These are phyloP conservation scores for Lasioglossum albipes DNA, from an alignment of 1,140 invertebrate genomes.

Conservation along the genomic window DNA sequence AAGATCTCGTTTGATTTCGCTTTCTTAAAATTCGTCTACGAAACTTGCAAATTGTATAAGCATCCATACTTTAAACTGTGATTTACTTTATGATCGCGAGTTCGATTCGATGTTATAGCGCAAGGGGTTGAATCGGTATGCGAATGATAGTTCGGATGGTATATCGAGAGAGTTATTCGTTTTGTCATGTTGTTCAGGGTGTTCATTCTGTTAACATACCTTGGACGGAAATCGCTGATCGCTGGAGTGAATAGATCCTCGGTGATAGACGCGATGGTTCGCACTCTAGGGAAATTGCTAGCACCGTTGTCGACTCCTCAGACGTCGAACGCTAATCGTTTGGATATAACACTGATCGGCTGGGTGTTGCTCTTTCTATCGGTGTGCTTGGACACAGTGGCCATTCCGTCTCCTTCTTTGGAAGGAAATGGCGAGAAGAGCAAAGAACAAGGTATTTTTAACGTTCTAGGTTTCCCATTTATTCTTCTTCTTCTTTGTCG, in stretches of 20 bases:
- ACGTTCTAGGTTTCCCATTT: too few relatives aligned
- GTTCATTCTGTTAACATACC: slow-evolving; percentile 91
- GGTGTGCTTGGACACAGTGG: slow-evolving; percentile 85
- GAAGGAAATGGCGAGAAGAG: slow-evolving; percentile 75
- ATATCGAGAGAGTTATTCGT: not conserved
- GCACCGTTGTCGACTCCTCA: slow-evolving; percentile 79
- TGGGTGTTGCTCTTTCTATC: slow-evolving; percentile 90
- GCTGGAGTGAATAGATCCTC: slow-evolving; percentile 82
- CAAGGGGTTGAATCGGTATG: too few relatives aligned
- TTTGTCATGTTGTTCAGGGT: slow-evolving; percentile 82
- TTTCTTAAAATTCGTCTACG: too few relatives aligned
- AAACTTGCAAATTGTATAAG: too few relatives aligned
- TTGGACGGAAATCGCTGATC: slow-evolving; percentile 89
- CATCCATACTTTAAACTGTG: too few relatives aligned
- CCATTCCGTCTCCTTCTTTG: slow-evolving; percentile 55
- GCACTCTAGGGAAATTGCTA: slow-evolving; percentile 81
- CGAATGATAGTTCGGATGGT: not conserved
- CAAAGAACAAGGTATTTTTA: slow-evolving; percentile 75
- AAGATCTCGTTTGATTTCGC: too few relatives aligned
- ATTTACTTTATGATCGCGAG: too few relatives aligned
- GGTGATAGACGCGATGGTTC: slow-evolving; percentile 83
- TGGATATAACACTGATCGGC: slow-evolving; percentile 83
- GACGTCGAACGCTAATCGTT: slow-evolving; percentile 68
- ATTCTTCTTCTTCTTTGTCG: too few relatives aligned
- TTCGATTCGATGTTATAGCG: too few relatives aligned